Conservation (phyloP, 2,888 invertebrate genomes). For the Noctua fimbriata region DNA sequence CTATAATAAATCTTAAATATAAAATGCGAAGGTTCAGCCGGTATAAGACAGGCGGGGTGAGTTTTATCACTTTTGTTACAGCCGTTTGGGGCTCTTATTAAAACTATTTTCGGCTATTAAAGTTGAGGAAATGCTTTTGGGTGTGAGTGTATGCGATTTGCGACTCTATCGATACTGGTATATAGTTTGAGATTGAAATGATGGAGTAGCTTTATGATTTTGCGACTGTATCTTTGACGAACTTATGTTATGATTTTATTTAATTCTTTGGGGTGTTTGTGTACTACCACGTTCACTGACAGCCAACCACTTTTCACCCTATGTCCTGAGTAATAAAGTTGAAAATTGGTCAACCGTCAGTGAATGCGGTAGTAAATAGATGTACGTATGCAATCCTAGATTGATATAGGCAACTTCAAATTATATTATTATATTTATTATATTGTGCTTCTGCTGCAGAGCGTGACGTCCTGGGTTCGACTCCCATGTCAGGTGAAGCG, state of each 20-base stretch:
- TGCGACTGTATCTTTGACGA: not conserved
- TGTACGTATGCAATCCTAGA: not conserved
- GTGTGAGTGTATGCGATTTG: not conserved
- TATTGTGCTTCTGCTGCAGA: not conserved
- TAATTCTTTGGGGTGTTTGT: too few relatives aligned
- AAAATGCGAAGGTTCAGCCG: conserved; percentile 70
- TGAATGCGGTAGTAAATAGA: too few relatives aligned
- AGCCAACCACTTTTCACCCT: too few relatives aligned
- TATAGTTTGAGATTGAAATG: conserved; percentile 7
- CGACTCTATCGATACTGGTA: not conserved
- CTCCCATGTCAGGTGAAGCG: not conserved
- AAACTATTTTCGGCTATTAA: conserved; percentile 63
- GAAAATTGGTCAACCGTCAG: too few relatives aligned
- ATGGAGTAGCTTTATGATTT: not conserved
- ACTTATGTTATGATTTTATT: not conserved
- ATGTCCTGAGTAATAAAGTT: too few relatives aligned
- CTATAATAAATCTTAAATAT: conserved; percentile 78
- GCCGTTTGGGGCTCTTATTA: conserved; percentile 63
- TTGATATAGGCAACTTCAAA: not conserved
- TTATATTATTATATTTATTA: too few relatives aligned
- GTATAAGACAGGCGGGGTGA: conserved; percentile 61
- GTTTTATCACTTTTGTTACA: conserved; percentile 69
- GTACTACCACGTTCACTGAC: too few relatives aligned
- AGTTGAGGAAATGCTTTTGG: conserved; percentile 28
- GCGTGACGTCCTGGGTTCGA: not conserved